Base-by-base conservation (phyloP, 2,888 invertebrate genomes). In the Caenorhabditis wallacei region DNA sequence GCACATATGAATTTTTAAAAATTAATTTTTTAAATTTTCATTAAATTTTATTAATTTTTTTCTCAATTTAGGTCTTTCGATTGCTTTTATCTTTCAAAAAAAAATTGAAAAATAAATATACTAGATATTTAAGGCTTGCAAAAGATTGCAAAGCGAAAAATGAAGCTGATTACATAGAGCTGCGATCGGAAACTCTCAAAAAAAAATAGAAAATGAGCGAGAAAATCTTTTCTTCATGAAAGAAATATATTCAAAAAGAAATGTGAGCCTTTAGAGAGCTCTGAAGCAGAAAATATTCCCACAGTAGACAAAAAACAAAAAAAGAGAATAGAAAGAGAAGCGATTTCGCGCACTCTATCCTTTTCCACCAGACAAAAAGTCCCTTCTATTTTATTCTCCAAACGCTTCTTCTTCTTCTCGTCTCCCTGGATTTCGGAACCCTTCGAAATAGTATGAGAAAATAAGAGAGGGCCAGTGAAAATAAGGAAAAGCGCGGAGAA, bases 401-500 rank as follows among this genome's bases (percentile, higher is more conserved):
- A 30, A 30, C 30, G 30, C 30, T 30, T 30, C 30, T 30, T 30
- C 30, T 30, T 30, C 30, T 30, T 30, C 8, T 46, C 63, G 30
- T 30, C n/a, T 70, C 40, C 26, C 3, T n/a, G 51, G 54, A 37
- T 30, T 66, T 63, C 26, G 24, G 30, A 37, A 51, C 26, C 26
- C 20, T 10, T 26, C 26, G 54, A 43, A 46, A 48, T 30, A 66
- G 35, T 53, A 43, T 40, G 64, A 40, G 56, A 66, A 26, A 56
- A 43, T 18, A 20, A 10, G 35, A 70, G 35, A 56, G 22, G 7
- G 22, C 18, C 18, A 43, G 35, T 63, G 43, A 63, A 40, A 40
- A 16, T 18, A 26, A 51, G 70, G 57, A 43, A 64, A 70, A 71
- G 71, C 71, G 79, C 30, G 46, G 63, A 56, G 51, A 37, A 51